These are phyloP conservation scores for Theodoxus fluviatilis DNA, from an alignment of 2,888 invertebrate genomes.

Conservation along the genomic window DNA sequence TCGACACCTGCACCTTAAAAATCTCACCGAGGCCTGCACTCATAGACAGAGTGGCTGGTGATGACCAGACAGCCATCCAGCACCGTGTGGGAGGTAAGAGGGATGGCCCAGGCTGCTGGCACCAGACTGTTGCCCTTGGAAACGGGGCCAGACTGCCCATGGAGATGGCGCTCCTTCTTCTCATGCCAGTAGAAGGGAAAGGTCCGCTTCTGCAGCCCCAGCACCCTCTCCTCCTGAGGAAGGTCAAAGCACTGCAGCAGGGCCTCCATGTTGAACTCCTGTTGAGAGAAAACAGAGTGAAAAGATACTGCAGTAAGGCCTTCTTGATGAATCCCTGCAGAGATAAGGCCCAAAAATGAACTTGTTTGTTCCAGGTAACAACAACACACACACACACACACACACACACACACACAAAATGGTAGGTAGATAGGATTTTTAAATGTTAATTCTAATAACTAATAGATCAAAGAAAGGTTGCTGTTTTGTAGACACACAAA, in stretches of 20 bases:
- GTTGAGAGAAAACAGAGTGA: slow-evolving; percentile 38
- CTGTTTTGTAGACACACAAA: too few relatives aligned
- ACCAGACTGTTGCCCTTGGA: slow-evolving; percentile 29
- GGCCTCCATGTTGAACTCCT: slow-evolving; percentile 72
- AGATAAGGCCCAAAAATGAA: too few relatives aligned
- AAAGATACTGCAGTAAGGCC: not conserved
- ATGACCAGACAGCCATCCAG: slow-evolving; percentile 70
- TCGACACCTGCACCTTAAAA: not conserved
- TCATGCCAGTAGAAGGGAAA: slow-evolving; percentile 59
- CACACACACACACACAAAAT: too few relatives aligned
- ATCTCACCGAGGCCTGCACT: slow-evolving; percentile 70
- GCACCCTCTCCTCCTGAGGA: slow-evolving; percentile 68
- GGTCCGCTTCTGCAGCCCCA: slow-evolving; percentile 69
- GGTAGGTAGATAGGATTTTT: too few relatives aligned
- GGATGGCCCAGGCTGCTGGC: slow-evolving; percentile 43
- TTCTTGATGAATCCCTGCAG: too few relatives aligned
- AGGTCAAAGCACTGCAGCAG: slow-evolving; percentile 71
- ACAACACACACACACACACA: too few relatives aligned
- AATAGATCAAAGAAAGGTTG: too few relatives aligned
- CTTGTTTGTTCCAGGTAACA: too few relatives aligned
- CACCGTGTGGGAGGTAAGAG: slow-evolving; percentile 54
- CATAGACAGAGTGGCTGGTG: slow-evolving; percentile 72
- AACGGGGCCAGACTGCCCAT: slow-evolving; percentile 25
- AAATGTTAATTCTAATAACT: too few relatives aligned
- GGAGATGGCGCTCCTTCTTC: slow-evolving; percentile 37